These are phyloP conservation scores for Rhinophrynus dorsalis DNA, from an alignment of 2,797 vertebrate genomes.

Conservation along the genomic window DNA sequence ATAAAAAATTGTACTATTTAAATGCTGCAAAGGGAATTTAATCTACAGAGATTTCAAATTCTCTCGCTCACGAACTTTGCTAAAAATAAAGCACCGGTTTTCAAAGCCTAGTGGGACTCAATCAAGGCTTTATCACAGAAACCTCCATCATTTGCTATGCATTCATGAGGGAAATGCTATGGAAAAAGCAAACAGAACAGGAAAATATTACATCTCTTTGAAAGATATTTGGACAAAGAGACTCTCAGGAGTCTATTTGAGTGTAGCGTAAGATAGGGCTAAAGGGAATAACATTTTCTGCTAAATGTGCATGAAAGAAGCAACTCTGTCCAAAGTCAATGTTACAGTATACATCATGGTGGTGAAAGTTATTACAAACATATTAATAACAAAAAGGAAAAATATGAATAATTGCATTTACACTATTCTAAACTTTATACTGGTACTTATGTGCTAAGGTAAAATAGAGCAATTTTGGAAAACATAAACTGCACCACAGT, in stretches of 20 bases:
- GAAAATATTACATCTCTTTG: slow-evolving; percentile 40
- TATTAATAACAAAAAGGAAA: too few relatives aligned
- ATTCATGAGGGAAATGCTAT: slow-evolving; percentile 25
- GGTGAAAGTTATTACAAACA: background rate
- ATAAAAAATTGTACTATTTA: slow-evolving; percentile 12
- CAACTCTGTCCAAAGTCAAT: slow-evolving; percentile 26
- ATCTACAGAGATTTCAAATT: slow-evolving; percentile 10
- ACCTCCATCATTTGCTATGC: slow-evolving; percentile 26
- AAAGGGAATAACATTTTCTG: slow-evolving; percentile 24
- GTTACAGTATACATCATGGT: background rate
- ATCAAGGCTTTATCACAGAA: slow-evolving; percentile 40
- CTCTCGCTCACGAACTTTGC: background rate
- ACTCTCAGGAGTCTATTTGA: slow-evolving; percentile 23
- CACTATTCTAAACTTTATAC: too few relatives aligned
- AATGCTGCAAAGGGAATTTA: slow-evolving; percentile 25
- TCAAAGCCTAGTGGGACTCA: slow-evolving; percentile 23
- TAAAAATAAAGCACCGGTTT: slow-evolving; percentile 33
- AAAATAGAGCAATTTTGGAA: too few relatives aligned
- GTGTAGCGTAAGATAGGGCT: slow-evolving; percentile 11
- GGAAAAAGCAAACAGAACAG: slow-evolving; percentile 36
- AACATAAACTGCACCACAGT: too few relatives aligned
- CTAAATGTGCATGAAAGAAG: slow-evolving; percentile 9
- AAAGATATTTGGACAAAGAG: slow-evolving; percentile 31
- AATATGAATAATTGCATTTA: too few relatives aligned
- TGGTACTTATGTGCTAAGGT: too few relatives aligned